A percentile compares a stretch with the other conserved stretches of the same genome.
Evolutionary conservation across 2,797 vertebrate species (phyloP).

Genomic region (Emys orbicularis): DNA sequence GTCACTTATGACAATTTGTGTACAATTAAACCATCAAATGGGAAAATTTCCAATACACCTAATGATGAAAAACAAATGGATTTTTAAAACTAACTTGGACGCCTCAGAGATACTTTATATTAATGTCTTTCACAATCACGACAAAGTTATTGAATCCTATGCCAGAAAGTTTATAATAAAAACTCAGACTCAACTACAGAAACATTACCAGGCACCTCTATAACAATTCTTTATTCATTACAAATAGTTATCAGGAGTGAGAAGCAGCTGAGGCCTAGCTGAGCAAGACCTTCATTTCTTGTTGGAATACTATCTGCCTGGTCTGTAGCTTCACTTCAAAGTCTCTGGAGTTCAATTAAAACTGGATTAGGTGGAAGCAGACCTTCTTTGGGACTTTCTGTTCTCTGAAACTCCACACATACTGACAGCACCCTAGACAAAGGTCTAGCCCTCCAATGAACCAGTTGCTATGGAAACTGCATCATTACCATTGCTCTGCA

Average conservation of each 20-base stretch:
- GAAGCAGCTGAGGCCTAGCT: conserved; percentile 86
- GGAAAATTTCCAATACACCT: neutral
- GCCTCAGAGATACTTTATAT: fast-evolving
- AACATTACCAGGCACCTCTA: conserved; percentile 44
- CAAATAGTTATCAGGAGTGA: conserved; percentile 71
- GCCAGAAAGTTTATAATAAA: conserved; percentile 5
- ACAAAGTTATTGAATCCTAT: fast-evolving
- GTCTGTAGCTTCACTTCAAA: conserved; percentile 93
- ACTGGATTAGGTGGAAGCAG: conserved; percentile 94
- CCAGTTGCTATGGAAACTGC: conserved; percentile 84
- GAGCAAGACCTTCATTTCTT: conserved; percentile 70
- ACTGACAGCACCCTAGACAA: conserved; percentile 85
- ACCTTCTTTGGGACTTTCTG: conserved; percentile 81
- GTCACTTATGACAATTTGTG: fast-evolving
- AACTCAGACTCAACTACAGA: conserved; percentile 13
- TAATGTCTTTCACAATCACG: fast-evolving
- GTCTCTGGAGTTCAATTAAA: conserved; percentile 99
- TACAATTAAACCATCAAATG: fast-evolving
- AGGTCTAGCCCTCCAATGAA: conserved; percentile 82
- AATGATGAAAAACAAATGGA: fast-evolving
- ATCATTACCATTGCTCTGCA: conserved; percentile 74
- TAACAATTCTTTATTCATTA: conserved; percentile 83
- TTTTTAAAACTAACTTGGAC: fast-evolving
- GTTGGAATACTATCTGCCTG: conserved; percentile 84
- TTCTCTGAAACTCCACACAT: conserved; percentile 80